These are phyloP conservation scores for Drosophila eugracilis DNA, from an alignment of 1,140 invertebrate species.

Conservation along the genomic window DNA sequence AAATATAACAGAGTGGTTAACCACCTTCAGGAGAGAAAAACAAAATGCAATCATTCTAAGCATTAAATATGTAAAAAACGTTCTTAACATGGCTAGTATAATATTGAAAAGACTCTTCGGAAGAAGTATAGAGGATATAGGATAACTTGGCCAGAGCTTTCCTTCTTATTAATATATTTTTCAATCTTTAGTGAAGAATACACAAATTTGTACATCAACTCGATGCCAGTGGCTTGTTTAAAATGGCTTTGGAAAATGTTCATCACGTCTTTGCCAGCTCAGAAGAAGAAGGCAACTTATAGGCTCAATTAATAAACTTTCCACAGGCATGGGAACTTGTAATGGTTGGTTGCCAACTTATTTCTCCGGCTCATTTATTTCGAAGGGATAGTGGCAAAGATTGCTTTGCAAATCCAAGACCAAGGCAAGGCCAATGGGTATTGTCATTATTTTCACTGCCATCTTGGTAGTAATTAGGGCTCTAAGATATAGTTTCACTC, in stretches of 20 bases:
- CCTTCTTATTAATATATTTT: neutral
- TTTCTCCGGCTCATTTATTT: constrained; percentile 63
- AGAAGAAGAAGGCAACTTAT: constrained; percentile 48
- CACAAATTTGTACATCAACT: constrained; percentile 2
- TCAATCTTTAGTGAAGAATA: constrained; percentile 1
- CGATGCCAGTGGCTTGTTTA: constrained; percentile 5
- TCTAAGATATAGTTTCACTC: constrained; percentile 25
- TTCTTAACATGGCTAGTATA: too few species aligned
- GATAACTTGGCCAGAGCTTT: too few species aligned
- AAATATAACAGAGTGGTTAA: neutral
- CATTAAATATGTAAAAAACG: too few species aligned
- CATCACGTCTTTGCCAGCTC: constrained; percentile 39
- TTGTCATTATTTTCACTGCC: constrained; percentile 56
- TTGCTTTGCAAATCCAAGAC: constrained; percentile 18
- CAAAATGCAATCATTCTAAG: too few species aligned
- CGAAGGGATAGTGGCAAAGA: constrained; percentile 47
- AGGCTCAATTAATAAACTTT: constrained; percentile 61
- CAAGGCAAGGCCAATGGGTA: constrained; percentile 44
- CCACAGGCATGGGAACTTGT: constrained; percentile 2
- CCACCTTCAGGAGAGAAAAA: too few species aligned
- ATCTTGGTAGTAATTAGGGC: constrained; percentile 48
- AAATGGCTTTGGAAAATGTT: constrained; percentile 50
- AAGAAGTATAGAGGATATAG: too few species aligned
- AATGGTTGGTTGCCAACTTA: constrained; percentile 45
- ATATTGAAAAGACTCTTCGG: too few species aligned